Evolutionary conservation across 2,113 vertebrate genomes (phyloP).

Genomic region (Psilopsiagon aymara): DNA sequence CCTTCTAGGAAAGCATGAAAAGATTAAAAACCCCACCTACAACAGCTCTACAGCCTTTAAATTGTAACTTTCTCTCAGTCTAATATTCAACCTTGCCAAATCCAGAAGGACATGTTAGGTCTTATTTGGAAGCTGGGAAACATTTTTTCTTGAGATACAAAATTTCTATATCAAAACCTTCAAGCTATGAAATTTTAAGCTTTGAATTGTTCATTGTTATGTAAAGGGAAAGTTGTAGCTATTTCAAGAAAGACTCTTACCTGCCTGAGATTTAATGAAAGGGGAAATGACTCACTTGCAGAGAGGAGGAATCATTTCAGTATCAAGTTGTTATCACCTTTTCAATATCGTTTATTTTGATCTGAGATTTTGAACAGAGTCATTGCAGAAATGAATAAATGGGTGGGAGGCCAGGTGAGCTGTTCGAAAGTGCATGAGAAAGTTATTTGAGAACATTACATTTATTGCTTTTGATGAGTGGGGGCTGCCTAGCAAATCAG

Average conservation of each 20-base stretch:
- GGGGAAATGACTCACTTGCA: slow-evolving; percentile 19
- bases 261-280: slow-evolving; percentile 27
- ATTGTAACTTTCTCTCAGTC: not conserved
- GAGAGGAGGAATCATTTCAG: slow-evolving; percentile 30
- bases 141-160: not conserved
- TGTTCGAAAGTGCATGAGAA: not conserved
- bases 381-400: slow-evolving; percentile 5
- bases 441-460: not conserved
- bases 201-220: slow-evolving; percentile 19
- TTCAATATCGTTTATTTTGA: slow-evolving; percentile 42
- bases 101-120: not conserved
- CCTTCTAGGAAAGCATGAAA: not conserved
- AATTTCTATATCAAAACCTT: not conserved
- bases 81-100: not conserved
- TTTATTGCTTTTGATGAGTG: not conserved
- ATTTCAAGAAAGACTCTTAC: slow-evolving; percentile 4
- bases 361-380: slow-evolving; percentile 13
- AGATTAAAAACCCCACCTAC: not conserved
- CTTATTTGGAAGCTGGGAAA: not conserved
- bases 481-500: not conserved
- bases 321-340: slow-evolving; percentile 47
- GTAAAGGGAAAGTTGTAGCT: slow-evolving; percentile 37
- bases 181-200: not conserved
- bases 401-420: not conserved
- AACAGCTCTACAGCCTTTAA: not conserved